Evolutionary conservation across 1,140 invertebrate genomes (phyloP).

Genomic region (Pseudoatta argentina): DNA sequence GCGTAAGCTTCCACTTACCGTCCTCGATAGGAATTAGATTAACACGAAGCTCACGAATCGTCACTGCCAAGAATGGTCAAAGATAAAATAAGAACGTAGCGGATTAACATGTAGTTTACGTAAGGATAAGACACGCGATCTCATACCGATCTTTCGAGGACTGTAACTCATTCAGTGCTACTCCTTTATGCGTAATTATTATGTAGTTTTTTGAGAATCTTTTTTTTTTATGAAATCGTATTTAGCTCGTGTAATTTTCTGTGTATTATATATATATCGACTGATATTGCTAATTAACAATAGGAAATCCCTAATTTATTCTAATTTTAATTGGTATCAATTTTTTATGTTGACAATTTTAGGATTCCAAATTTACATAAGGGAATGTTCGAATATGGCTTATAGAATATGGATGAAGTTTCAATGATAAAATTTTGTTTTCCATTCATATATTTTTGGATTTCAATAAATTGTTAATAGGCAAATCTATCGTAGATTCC

Average conservation of each 20-base stretch:
- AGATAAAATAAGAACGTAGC: conserved; percentile 52
- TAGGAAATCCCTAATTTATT: conserved; percentile 36
- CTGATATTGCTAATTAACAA: conserved; percentile 21
- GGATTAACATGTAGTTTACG: conserved; percentile 30
- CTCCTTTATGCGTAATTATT: neutral
- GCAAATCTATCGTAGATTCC: neutral
- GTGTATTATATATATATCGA: conserved; percentile 5
- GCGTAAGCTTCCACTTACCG: conserved; percentile 15
- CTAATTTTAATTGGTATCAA: conserved; percentile 34
- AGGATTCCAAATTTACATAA: neutral
- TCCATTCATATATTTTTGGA: no score
- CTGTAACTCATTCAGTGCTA: conserved; percentile 1
- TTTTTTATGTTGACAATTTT: neutral
- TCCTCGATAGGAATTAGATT: conserved; percentile 27
- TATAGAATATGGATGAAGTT: neutral
- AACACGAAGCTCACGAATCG: conserved; percentile 41
- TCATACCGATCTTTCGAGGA: conserved; percentile 33
- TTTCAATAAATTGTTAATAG: neutral
- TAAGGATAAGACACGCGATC: conserved; percentile 31
- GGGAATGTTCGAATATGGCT: neutral
- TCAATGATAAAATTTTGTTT: neutral
- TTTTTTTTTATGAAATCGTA: conserved; percentile 5
- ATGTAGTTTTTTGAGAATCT: neutral
- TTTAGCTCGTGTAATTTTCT: conserved; percentile 21
- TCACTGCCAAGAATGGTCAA: conserved; percentile 71